phyloP scores from a whole-genome alignment of 2,888 invertebrate genomes.

The Cryptocheilus praepositus region DNA sequence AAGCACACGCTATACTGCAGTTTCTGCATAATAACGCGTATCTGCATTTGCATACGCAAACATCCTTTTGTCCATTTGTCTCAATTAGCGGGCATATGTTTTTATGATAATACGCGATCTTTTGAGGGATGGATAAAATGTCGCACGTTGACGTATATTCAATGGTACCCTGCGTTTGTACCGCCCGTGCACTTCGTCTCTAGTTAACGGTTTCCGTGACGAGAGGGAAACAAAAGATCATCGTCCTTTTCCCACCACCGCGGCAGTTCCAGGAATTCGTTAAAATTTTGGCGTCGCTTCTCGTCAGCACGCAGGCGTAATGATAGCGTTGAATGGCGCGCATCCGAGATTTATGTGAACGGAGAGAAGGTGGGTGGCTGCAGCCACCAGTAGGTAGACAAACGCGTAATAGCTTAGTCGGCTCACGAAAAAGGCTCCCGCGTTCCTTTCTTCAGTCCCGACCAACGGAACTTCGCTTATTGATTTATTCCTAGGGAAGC shows the following conservation, averaged over 20 bases:
- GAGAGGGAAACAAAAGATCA: conserved; percentile 11
- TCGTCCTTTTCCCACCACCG: conserved; percentile 31
- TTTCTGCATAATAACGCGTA: conserved; percentile 5
- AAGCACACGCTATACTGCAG: not conserved
- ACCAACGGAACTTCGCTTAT: conserved; percentile 26
- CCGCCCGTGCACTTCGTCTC: too few species aligned
- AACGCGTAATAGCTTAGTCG: conserved; percentile 23
- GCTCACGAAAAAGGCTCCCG: conserved; percentile 25
- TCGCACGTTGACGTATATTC: too few species aligned
- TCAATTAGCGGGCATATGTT: too few species aligned
- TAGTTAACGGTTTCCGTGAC: too few species aligned
- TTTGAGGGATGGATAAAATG: too few species aligned
- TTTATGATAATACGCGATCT: too few species aligned
- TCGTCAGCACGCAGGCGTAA: conserved; percentile 62
- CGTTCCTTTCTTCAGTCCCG: conserved; percentile 10
- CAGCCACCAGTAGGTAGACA: conserved; percentile 30
- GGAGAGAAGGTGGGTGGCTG: conserved; percentile 41
- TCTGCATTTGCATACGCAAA: too few species aligned
- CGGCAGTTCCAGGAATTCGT: conserved; percentile 65
- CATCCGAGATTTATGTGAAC: conserved; percentile 59
- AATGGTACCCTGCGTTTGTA: too few species aligned
- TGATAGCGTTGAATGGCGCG: conserved; percentile 65
- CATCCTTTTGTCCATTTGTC: too few species aligned
- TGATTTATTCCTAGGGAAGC: conserved; percentile 33
- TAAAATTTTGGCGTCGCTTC: conserved; percentile 65